Conservation (phyloP, 2,113 vertebrate genomes). For the Notothenia rossii region DNA sequence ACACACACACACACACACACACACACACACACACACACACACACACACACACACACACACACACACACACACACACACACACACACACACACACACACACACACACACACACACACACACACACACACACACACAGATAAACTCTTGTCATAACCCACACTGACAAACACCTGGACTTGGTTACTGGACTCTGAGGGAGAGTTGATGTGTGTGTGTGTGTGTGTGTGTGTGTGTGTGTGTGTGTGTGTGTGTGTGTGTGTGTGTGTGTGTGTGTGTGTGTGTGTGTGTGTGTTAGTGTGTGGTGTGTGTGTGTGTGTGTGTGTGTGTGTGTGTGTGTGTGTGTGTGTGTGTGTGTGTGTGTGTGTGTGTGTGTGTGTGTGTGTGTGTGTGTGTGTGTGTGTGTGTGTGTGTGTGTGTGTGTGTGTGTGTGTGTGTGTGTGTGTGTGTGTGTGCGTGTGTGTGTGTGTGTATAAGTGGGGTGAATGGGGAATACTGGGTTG, state of each 20-base stretch:
- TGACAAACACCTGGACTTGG: constrained; percentile 82
- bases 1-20: constrained; percentile 41
- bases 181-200: constrained; percentile 73
- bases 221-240: constrained; percentile 62
- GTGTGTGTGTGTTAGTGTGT: too few species aligned
- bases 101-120: constrained; percentile 16
- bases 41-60: constrained; percentile 30
- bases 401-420: constrained; percentile 64
- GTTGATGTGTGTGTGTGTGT: constrained; percentile 57
- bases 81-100: constrained; percentile 9
- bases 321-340: too few species aligned
- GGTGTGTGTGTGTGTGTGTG: constrained; percentile 59
- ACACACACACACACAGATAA: constrained; percentile 63
- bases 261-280: constrained; percentile 52
- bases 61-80: constrained; percentile 36
- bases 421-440: constrained; percentile 56
- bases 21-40: too few species aligned
- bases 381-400: constrained; percentile 62
- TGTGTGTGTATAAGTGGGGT: constrained; percentile 50
- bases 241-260: constrained; percentile 62
- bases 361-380: constrained; percentile 54
- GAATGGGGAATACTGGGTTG: constrained; percentile 67
- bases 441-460: constrained; percentile 60
- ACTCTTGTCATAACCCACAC: constrained; percentile 77
- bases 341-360: constrained; percentile 57